A percentile compares a stretch with the other conserved stretches of the same genome.
phyloP scores from a whole-genome alignment of 2,113 vertebrate genomes.

The Cheirogaleus medius region DNA sequence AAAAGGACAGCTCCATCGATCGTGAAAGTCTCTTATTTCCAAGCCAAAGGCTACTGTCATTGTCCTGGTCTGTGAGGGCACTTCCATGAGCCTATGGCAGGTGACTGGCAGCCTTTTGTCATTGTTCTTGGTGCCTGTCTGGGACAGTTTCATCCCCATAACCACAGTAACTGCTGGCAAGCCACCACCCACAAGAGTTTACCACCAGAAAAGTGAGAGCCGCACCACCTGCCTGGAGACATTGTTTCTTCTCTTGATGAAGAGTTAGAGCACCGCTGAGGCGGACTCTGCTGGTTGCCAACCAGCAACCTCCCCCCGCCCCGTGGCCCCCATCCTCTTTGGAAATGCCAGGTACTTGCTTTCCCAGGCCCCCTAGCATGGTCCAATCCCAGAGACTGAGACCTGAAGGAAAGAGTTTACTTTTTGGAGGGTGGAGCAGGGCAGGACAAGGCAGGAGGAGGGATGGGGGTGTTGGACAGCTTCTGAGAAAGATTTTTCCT shows the following conservation, averaged over 20 bases:
- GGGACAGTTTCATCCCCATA: not conserved
- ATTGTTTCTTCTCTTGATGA: not conserved
- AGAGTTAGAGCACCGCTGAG: not conserved
- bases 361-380: not conserved
- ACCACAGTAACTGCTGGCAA: not conserved
- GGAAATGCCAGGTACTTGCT: not conserved
- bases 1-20: not conserved
- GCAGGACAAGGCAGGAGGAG: not conserved
- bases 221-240: not conserved
- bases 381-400: not conserved
- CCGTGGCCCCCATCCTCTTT: not conserved
- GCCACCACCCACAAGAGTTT: not conserved
- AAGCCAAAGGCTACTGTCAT: not conserved
- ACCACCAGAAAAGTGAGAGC: not conserved
- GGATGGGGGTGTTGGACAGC: not conserved
- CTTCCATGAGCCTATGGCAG: not conserved
- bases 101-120: not conserved
- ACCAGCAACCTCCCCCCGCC: not conserved
- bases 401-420: not conserved
- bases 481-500: constrained; percentile 21
- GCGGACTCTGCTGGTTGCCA: not conserved
- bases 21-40: not conserved
- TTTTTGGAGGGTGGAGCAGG: not conserved
- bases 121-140: not conserved
- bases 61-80: not conserved